Base-by-base conservation (phyloP, 2,888 invertebrate species). In the Agrypnus murinus region DNA sequence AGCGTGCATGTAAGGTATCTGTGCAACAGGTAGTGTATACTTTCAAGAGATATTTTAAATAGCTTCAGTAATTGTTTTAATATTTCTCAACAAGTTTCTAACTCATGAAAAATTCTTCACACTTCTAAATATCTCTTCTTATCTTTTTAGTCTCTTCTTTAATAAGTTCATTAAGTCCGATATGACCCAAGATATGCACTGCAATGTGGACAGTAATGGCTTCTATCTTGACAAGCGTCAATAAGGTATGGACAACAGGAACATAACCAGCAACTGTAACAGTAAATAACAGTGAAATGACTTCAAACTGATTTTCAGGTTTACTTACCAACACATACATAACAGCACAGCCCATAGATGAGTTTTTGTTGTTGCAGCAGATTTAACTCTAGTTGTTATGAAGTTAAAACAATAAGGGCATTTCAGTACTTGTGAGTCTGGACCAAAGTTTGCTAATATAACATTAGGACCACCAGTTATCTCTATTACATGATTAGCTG, bases 231-330 rank as follows among this genome's bases (percentile, higher is more conserved):
- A 17, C 17, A 46, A 32, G 32, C 14, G n/a, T 46, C 34, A 17
- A 46, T 62, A 34, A 45, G 45, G 25, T 32, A 34, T 34, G 40
- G 17, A 62, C 40, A 46, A n/a, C 15, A 25, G 14, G 46, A 45
- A 15, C 62, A 62, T 0, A 62, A 6, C 62, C 62, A 62, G n/a
- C 62, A 45, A 36, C 62, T 62, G 10, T 40, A 40, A 40, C 12
- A 2, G 10, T 40, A n/a, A 40, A 40, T 10, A 40, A 12, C 3
- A 40, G 40, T 12, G 7, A 3, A 48, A 25, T 15, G 17, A 31
- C 1, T 9, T 31, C 32, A 31, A 19, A 4, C 14, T 48, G 9
- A 48, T 48, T 5, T 50, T 50, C 7, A 31, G 6, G 15, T 40
- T 40, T 12, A 40, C 38, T 40, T 40, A 40, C 38, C 38, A 10